Evolutionary conservation across 2,888 invertebrate genomes (phyloP), one percentile per base, ranked within the genome.

Genomic region (Drosophila incognita): DNA sequence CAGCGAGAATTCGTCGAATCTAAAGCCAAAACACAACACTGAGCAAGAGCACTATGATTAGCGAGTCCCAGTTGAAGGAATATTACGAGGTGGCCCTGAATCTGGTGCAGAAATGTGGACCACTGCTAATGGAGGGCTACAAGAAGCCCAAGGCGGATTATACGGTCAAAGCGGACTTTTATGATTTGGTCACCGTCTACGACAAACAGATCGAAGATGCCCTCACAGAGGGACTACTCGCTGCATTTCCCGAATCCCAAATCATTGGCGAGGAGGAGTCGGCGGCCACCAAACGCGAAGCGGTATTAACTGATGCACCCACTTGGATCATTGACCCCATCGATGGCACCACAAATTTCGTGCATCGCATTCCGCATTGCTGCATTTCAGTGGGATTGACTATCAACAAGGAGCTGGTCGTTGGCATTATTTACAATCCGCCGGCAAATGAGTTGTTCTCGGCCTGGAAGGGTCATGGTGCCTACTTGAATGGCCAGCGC

Each of bases 321-420:
- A 98, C 97, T 0, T 97, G 97, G 97, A 95, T 97, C 62, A 96
- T 97, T 73, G 97, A 98, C 93, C 97, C 97, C 7, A 96, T 98
- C 60, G 98, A 98, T 93, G 98, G 98, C 35, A 98, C 97, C 4
- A 95, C 95, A 54, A 98, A 98, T 94, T 98, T 97, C 91, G 95
- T 97, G 15, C 94, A 95, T 83, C 94, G 94, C 40, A 95, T 96
- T 89, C 96, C 96, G 6, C 94, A 95, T 70, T 94, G 94, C 57
- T 95, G 95, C 84, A 95, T 97, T 69, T 96, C 96, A 0, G 94
- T 97, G 51, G 97, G 94, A 36, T 89, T 95, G 52, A 91, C 94
- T 1, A 91, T 95, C 27, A 93, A 94, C 48, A 95, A 95, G 83
- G 93, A 94, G 83, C 91, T 95, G 42, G 94, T 94, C 2, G 91